Conservation (phyloP, 2,888 invertebrate species). For the Aproaerema taeniolella region DNA sequence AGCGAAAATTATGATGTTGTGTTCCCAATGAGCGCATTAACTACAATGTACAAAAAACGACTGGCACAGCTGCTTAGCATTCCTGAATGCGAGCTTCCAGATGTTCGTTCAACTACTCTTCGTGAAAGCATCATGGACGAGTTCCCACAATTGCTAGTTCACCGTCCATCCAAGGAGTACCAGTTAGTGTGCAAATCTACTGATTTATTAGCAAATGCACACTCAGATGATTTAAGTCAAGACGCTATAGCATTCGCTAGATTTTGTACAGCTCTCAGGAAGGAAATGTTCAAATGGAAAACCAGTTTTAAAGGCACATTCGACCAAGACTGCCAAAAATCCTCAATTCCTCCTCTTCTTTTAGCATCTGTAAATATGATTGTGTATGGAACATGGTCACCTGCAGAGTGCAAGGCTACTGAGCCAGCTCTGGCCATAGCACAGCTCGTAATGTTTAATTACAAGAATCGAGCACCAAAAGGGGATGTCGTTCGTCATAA, state of each 20-base stretch:
- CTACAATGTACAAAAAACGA: slow-evolving; percentile 4
- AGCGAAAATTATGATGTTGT: slow-evolving; percentile 7
- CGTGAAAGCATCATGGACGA: not conserved
- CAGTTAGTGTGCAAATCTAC: slow-evolving; percentile 7
- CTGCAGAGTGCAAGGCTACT: slow-evolving; percentile 10
- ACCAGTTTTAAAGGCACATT: slow-evolving; percentile 2
- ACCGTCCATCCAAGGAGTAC: slow-evolving; percentile 3
- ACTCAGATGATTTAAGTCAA: not conserved
- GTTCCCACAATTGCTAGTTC: slow-evolving; percentile 1
- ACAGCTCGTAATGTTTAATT: not conserved
- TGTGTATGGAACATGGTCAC: slow-evolving; percentile 6
- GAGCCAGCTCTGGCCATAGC: slow-evolving; percentile 4
- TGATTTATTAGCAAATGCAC: slow-evolving; percentile 1
- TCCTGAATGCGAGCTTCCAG: slow-evolving; percentile 5
- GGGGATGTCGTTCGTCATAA: not conserved
- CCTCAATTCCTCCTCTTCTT: slow-evolving; percentile 4
- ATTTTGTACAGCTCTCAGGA: slow-evolving; percentile 2
- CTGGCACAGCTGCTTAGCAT: slow-evolving; percentile 2
- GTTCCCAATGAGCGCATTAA: slow-evolving; percentile 5
- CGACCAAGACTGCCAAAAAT: slow-evolving; percentile 1
- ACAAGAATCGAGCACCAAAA: not conserved
- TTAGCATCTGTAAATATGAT: slow-evolving; percentile 6
- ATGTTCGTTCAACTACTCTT: not conserved
- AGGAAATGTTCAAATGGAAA: slow-evolving; percentile 1
- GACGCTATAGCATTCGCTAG: not conserved